These are phyloP conservation scores for Vanacampus margaritifer DNA, from an alignment of 2,113 vertebrate species.

Conservation along the genomic window DNA sequence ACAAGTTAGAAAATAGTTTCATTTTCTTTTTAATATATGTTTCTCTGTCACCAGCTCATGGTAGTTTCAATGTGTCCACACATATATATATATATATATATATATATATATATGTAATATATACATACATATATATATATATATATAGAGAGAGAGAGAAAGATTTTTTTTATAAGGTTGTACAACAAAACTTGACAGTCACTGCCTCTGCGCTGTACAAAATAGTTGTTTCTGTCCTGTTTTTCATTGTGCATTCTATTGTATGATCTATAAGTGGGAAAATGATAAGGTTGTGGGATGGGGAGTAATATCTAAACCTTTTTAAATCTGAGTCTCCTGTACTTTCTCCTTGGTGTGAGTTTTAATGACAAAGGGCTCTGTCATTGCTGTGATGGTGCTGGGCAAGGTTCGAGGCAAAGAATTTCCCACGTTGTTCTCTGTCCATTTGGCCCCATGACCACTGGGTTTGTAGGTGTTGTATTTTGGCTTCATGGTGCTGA, in stretches of 20 bases:
- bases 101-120: conserved; percentile 49
- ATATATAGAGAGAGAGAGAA: no score
- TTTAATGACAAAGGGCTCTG: conserved; percentile 90
- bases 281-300: conserved; percentile 32
- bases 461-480: conserved; percentile 74
- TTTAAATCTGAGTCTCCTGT: conserved; percentile 97
- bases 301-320: conserved; percentile 25
- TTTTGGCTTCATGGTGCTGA: conserved; percentile 72
- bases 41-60: conserved; percentile 87
- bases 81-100: conserved; percentile 70
- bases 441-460: conserved; percentile 90
- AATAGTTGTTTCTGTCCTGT: conserved; percentile 78
- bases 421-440: conserved; percentile 93
- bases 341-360: conserved; percentile 97
- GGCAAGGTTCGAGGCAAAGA: conserved; percentile 89
- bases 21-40: conserved; percentile 84
- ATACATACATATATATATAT: conserved; percentile 64
- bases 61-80: conserved; percentile 78
- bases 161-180: conserved; percentile 90
- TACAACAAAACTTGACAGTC: conserved; percentile 87
- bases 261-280: conserved; percentile 78
- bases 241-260: conserved; percentile 90
- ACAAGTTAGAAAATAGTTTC: conserved; percentile 95
- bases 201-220: conserved; percentile 87
- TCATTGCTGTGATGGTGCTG: conserved; percentile 77